phyloP scores from a whole-genome alignment of 2,113 vertebrate genomes.

The Willisornis vidua region DNA sequence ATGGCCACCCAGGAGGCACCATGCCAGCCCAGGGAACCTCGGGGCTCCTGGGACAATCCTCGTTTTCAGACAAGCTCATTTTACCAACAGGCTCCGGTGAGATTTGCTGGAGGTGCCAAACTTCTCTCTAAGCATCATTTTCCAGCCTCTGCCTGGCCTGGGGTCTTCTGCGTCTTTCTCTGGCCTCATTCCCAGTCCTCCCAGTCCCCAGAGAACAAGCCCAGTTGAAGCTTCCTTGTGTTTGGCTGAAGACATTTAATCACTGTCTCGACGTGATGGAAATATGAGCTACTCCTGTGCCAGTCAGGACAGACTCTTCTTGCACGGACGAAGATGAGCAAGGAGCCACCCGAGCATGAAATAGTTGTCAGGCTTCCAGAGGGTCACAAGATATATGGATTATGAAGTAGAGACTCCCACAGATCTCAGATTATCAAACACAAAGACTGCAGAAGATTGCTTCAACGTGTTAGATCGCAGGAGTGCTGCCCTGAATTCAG shows the following conservation, averaged over 20 bases:
- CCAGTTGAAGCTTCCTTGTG: slow-evolving; percentile 1
- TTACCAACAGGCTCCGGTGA: neutral
- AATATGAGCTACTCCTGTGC: slow-evolving; percentile 31
- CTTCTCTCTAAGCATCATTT: neutral
- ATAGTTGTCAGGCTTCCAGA: slow-evolving; percentile 69
- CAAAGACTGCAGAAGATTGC: slow-evolving; percentile 29
- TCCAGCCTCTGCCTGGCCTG: neutral
- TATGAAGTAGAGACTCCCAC: slow-evolving; percentile 60
- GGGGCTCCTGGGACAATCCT: fast-evolving
- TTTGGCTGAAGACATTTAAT: slow-evolving; percentile 32
- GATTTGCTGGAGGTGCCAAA: neutral
- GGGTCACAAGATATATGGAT: slow-evolving; percentile 69
- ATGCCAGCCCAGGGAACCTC: neutral
- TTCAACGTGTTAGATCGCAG: neutral
- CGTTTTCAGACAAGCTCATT: neutral
- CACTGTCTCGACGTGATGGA: neutral
- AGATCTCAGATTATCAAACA: slow-evolving; percentile 47
- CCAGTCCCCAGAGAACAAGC: neutral
- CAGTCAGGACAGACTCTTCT: slow-evolving; percentile 52
- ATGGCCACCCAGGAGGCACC: neutral
- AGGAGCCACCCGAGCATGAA: slow-evolving; percentile 57
- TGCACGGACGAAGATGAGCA: slow-evolving; percentile 26
- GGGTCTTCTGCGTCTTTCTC: neutral
- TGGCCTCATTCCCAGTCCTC: neutral
- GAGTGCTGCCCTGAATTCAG: neutral